These are phyloP conservation scores for Diplodus puntazzo DNA, from an alignment of 2,797 vertebrate genomes.

Conservation along the genomic window DNA sequence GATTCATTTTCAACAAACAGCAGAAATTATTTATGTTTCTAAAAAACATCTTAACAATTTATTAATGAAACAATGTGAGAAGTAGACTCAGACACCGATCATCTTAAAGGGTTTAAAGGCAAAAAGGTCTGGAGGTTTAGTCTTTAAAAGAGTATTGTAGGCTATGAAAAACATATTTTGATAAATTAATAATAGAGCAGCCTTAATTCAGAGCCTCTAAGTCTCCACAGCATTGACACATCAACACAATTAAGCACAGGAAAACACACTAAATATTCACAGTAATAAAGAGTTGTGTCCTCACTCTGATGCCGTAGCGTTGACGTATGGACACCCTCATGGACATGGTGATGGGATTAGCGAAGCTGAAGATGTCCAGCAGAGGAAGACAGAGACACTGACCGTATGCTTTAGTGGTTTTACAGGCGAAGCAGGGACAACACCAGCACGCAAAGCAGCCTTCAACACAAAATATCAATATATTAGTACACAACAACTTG, in stretches of 20 bases:
- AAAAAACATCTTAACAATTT: no score
- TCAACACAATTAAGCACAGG: not conserved
- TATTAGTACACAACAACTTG: no score
- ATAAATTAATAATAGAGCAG: no score
- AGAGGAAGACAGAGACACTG: constrained; percentile 79
- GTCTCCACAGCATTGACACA: constrained; percentile 56
- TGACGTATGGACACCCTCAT: constrained; percentile 37
- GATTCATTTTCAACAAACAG: no score
- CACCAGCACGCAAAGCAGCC: constrained; percentile 52
- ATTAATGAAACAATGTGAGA: no score
- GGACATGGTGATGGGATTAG: constrained; percentile 58
- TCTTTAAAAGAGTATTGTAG: no score
- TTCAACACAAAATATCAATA: not conserved
- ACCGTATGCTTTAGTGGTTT: constrained; percentile 35
- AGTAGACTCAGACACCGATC: no score
- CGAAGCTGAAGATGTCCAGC: constrained; percentile 59
- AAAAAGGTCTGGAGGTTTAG: no score
- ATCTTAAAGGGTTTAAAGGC: no score
- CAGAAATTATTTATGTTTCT: no score
- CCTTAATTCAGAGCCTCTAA: constrained; percentile 36
- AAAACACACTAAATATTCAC: not conserved
- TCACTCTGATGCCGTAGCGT: constrained; percentile 52
- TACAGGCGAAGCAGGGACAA: constrained; percentile 71
- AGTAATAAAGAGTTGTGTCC: not conserved
- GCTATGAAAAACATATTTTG: no score